Base-by-base conservation (phyloP, 2,888 invertebrate genomes). In the Pecten maximus region DNA sequence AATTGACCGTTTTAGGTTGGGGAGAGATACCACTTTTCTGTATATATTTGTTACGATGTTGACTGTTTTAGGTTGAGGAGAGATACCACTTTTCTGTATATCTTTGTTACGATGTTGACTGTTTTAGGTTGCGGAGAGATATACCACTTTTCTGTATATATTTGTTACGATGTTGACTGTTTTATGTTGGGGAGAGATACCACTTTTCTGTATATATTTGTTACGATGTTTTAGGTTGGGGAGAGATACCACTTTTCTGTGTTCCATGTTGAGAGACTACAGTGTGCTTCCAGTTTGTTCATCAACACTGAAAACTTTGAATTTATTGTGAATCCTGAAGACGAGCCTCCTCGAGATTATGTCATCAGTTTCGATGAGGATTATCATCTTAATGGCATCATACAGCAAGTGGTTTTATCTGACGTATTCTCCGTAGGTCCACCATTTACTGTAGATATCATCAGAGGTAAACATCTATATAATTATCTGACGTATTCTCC, bases 361-460 rank as follows among this genome's bases (percentile, higher is more conserved):
- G 91, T 93, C 28, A 91, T 94, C 16, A 91, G 93, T 12, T 91
- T 95, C 12, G 88, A 91, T 4, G 96, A 96, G 89, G 95, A 95
- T 90, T 94, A 94, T 88, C 94, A 95, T 88, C 91, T 94, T 0
- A 93, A 95, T 88, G 95, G 94, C 28, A 95, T 95, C 39, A 87
- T 96, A 15, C 93, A 90, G 3, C 94, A 94, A 10, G 15, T 95
- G 2, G 87, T 88, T 19, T 91, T 95, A 39, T 91, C 94, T n/a
- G 96, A 96, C 89, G 92, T 92, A 15, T 95, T 94, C 89, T 94
- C 95, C 23, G 90, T 90, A 4, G 95, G 95, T 35, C 95, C 96
- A 35, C 88, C 91, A 16, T 94, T 91, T 89, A 89, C 86, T 40
- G 90, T 94, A n/a, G 91, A 86, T 16, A 92, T 94, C 15, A 86